phyloP scores from a whole-genome alignment of 2,113 vertebrate species.

The Tricholaema leucomelas region DNA sequence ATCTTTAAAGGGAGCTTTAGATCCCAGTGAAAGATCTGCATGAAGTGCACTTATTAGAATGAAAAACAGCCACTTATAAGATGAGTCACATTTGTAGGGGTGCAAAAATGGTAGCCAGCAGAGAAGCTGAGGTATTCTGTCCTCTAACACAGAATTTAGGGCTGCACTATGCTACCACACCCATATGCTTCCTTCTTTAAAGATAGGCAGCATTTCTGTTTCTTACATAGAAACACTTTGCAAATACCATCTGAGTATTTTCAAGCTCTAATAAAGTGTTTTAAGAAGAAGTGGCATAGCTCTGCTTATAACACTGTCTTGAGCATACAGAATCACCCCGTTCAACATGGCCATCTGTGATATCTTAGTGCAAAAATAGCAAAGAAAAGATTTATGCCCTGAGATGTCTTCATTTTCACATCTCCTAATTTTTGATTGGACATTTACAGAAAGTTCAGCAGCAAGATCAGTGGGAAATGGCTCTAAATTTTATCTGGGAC shows the following conservation, averaged over 20 bases:
- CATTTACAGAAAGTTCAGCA: background rate
- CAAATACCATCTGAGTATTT: background rate
- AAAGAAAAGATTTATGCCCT: background rate
- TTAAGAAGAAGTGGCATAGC: background rate
- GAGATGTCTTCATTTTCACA: conserved; percentile 7
- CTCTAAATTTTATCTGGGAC: background rate
- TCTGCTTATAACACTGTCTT: background rate
- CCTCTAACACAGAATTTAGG: conserved; percentile 31
- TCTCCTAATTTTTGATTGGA: conserved; percentile 5
- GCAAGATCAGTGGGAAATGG: conserved; percentile 4
- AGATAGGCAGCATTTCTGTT: background rate
- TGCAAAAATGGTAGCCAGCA: conserved; percentile 52
- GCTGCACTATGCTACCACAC: background rate
- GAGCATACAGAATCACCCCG: background rate
- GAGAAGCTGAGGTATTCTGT: conserved; percentile 34
- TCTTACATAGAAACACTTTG: background rate
- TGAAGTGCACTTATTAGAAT: conserved; percentile 47
- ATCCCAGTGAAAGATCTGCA: background rate
- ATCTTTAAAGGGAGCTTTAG: background rate
- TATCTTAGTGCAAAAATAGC: background rate
- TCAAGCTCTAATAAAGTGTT: conserved; percentile 15
- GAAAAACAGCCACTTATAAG: conserved; percentile 40
- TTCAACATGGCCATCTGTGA: conserved; percentile 22
- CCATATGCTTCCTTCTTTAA: background rate
- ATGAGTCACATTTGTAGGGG: conserved; percentile 32